Conservation (phyloP, 2,888 invertebrate genomes). For the Drosophila bunnanda region DNA sequence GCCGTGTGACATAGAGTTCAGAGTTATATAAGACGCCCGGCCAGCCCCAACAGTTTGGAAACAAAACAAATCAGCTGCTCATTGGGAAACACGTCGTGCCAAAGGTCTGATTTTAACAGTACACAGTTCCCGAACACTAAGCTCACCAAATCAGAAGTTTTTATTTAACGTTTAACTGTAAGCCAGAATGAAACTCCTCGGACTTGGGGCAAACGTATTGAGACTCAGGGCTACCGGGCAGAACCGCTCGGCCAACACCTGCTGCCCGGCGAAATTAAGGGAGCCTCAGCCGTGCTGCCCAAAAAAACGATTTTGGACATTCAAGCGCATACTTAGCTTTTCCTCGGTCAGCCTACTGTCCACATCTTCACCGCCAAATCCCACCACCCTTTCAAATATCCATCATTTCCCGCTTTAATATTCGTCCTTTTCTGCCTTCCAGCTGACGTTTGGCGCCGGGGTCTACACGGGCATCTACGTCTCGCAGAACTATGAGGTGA, state of each 20-base stretch:
- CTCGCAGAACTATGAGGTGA: constrained; percentile 90
- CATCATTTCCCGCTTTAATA: neutral
- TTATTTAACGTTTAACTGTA: constrained; percentile 4
- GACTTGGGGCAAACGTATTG: constrained; percentile 41
- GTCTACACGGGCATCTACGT: constrained; percentile 90
- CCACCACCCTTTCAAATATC: neutral
- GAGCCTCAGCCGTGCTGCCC: constrained; percentile 52
- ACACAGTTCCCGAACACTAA: constrained; percentile 1
- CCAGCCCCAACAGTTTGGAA: neutral
- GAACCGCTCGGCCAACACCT: constrained; percentile 17
- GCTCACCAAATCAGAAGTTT: constrained; percentile 20
- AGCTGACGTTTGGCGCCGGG: constrained; percentile 89
- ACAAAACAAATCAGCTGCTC: constrained; percentile 9
- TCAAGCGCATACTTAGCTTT: constrained; percentile 17
- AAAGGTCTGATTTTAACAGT: neutral
- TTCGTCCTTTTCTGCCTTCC: constrained; percentile 54
- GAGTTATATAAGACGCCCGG: constrained; percentile 15
- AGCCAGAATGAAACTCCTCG: constrained; percentile 60
- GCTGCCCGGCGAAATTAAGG: constrained; percentile 17
- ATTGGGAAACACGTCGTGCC: constrained; percentile 1
- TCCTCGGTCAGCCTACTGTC: constrained; percentile 50
- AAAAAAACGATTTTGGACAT: constrained; percentile 42
- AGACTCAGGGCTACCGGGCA: constrained; percentile 17
- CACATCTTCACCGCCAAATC: neutral
- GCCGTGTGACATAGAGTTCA: constrained; percentile 1